Base-by-base conservation (phyloP, 2,888 invertebrate species). In the Drosophila quasianomalipes region DNA sequence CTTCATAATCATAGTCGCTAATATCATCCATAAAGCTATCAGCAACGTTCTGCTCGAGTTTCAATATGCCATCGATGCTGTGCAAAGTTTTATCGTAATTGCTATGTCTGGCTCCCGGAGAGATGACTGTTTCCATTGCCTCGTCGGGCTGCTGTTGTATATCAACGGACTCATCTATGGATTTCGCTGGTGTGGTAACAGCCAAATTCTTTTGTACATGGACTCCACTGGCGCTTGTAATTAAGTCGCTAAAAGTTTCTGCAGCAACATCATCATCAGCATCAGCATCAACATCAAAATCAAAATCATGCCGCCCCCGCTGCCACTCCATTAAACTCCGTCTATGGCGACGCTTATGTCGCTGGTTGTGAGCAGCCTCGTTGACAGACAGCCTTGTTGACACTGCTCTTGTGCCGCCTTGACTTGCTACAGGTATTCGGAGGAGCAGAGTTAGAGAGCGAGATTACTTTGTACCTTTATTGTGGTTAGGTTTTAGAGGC, bases 1-100 rank as follows among this genome's bases (percentile, higher is more conserved):
- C 85, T 62, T 69, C 89, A 70, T 83, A 85, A 57, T 81, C 90
- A 83, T 90, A 88, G 82, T 88, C 89, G 73, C 77, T 81, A 79
- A 73, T 74, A 65, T 70, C 79, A 64, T 76, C 83, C 55, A 68
- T 71, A 76, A 66, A 61, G 62, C 44, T 65, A 60, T 76, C 66
- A 5, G 3, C 41, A 22, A 55, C 31, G 31, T 55, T 69, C 58
- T 39, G 63, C 37, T 90, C 85, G 79, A 81, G 83, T 84, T 88
- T 91, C 91, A 89, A 90, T 90, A 90, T 85, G 74, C 87, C 89
- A 90, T 92, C 86, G 91, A 90, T 90, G 91, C 89, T 85, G 76
- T 57, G 76, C 52, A 86, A 88, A 91, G 79, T 91, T 92, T 86
- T 83, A 80, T 70, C 71, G 66, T 77, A 79, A 79, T 70, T 78